Base-by-base conservation (phyloP, 1,140 invertebrate species). In the Caenorhabditis briggsae region DNA sequence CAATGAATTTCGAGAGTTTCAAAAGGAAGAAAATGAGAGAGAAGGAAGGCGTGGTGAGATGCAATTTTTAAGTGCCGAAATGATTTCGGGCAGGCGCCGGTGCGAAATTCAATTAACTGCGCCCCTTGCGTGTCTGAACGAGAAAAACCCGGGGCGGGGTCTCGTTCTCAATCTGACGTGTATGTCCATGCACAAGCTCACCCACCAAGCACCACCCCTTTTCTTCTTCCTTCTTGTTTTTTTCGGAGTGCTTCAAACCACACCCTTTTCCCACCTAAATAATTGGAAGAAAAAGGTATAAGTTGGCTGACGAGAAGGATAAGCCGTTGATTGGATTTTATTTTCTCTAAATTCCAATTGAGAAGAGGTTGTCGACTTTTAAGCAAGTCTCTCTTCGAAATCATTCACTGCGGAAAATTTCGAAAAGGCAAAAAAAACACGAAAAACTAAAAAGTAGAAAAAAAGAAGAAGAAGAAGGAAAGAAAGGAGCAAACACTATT, bases 11-110 rank as follows among this genome's bases (percentile, higher is more conserved):
- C 46, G 18, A 78, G n/a, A 78, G 70, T 78, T 50, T 78, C 20
- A 48, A 78, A 18, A 20, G 23, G n/a, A 50, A 78, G 70, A 78
- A 78, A 78, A 33, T 33, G 33, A 33, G 33, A 33, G 3, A 25
- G 46, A n/a, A 46, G 50, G 70, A 78, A 78, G 70, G 46, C 70
- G 70, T 78, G 70, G 20, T 78, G 70, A 78, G 70, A 78, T 78
- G 70, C 70, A 78, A 50, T 78, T 78, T 78, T 78, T 78, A 78
- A 78, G 70, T 78, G 70, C 70, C 46, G 70, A 78, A 78, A 78
- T 78, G 43, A 50, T 78, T 78, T 78, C 70, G 70, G 33, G 43
- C 70, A 78, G 70, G 70, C 70, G 70, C 64, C 64, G 64, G 64
- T 43, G 64, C 64, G 46, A 78, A 78, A 78, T 78, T 78, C 70